phyloP scores from a whole-genome alignment of 2,797 vertebrate genomes.

The Fratercula arctica region DNA sequence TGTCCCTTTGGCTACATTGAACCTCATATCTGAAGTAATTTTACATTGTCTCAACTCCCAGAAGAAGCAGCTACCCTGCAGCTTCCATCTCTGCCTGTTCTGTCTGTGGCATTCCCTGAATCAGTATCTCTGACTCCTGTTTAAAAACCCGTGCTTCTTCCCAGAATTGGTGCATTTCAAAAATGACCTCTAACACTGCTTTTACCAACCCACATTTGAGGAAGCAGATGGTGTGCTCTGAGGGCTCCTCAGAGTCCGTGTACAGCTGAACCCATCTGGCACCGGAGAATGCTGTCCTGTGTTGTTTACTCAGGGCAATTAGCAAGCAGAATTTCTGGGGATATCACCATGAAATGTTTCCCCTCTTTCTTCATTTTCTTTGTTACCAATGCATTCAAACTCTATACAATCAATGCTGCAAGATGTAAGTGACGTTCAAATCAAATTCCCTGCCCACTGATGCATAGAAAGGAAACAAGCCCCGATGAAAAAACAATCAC shows the following conservation, averaged over 20 bases:
- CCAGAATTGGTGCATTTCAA: background rate
- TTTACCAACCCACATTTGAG: background rate
- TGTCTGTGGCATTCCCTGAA: background rate
- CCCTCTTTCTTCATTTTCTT: background rate
- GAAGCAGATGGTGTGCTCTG: background rate
- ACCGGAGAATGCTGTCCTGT: background rate
- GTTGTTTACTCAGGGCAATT: background rate
- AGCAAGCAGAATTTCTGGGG: background rate
- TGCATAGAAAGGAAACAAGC: background rate
- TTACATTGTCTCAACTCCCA: background rate
- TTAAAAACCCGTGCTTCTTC: background rate
- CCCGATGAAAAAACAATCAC: background rate
- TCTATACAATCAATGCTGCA: background rate
- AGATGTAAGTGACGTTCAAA: background rate
- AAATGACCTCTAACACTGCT: background rate
- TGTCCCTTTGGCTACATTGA: background rate
- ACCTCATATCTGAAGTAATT: background rate
- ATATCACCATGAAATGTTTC: background rate
- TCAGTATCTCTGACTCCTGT: background rate
- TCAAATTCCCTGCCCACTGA: background rate
- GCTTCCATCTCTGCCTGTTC: background rate
- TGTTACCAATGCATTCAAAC: background rate
- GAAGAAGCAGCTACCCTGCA: background rate
- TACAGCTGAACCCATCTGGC: background rate
- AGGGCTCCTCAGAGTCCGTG: background rate